Conservation (phyloP, 2,797 vertebrate genomes). For the Cyprinella venusta region DNA sequence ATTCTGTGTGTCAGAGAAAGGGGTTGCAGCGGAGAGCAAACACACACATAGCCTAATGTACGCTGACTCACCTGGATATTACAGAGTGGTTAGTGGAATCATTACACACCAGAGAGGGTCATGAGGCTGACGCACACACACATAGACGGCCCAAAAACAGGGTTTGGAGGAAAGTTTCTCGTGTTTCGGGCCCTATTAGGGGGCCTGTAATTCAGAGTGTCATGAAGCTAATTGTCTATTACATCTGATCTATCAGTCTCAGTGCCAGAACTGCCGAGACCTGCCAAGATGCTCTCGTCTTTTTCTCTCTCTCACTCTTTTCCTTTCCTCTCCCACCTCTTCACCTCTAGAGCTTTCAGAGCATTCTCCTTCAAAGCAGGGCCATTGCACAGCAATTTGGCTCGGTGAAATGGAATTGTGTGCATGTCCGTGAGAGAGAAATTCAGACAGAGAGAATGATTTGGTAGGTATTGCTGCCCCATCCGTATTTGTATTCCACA, state of each 20-base stretch:
- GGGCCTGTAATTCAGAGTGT: slow-evolving; percentile 90
- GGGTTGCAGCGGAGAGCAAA: not conserved
- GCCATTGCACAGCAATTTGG: slow-evolving; percentile 55
- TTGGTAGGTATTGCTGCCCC: slow-evolving; percentile 23
- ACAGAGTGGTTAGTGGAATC: slow-evolving; percentile 21
- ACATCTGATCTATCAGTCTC: slow-evolving; percentile 72
- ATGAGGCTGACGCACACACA: not conserved
- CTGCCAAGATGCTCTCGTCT: slow-evolving; percentile 33
- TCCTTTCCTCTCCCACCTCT: slow-evolving; percentile 12
- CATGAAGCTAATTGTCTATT: slow-evolving; percentile 91
- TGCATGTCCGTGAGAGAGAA: slow-evolving; percentile 47
- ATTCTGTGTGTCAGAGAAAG: slow-evolving; percentile 3
- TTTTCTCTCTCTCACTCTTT: slow-evolving; percentile 4
- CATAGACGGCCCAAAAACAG: not conserved
- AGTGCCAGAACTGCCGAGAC: slow-evolving; percentile 52
- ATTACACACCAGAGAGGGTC: slow-evolving; percentile 24
- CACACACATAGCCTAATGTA: not conserved
- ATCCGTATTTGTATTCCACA: slow-evolving; percentile 30
- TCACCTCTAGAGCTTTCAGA: slow-evolving; percentile 44
- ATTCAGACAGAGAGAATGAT: slow-evolving; percentile 20
- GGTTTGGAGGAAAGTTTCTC: slow-evolving; percentile 73
- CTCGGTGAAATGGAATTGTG: slow-evolving; percentile 48
- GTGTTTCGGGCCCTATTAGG: slow-evolving; percentile 83
- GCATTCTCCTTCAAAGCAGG: slow-evolving; percentile 50
- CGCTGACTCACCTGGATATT: slow-evolving; percentile 35